A percentile compares a stretch with the other conserved stretches of the same genome.
Evolutionary conservation across 2,113 vertebrate species (phyloP).

Genomic region (Ochotona curzoniae): DNA sequence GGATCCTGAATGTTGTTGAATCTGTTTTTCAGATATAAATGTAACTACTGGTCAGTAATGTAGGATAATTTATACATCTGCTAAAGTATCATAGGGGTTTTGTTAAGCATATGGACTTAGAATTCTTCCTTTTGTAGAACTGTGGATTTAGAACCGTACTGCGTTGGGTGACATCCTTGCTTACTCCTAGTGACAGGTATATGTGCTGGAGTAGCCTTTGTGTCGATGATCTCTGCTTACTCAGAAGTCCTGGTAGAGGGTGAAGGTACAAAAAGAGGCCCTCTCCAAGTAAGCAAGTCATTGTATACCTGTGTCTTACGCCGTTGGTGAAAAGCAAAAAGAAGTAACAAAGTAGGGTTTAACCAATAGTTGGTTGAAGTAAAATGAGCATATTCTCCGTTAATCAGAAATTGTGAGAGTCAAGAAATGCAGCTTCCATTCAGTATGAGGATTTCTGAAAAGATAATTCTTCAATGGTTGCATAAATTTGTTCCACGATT

Average conservation of each 20-base stretch:
- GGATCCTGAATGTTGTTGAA: conserved; percentile 57
- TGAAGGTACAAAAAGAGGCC: conserved; percentile 14
- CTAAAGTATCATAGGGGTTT: conserved; percentile 41
- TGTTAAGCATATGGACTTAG: conserved; percentile 65
- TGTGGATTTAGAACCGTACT: conserved; percentile 45
- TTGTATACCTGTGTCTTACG: background rate
- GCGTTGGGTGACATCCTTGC: background rate
- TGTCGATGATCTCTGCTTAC: background rate
- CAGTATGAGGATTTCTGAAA: background rate
- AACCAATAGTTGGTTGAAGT: background rate
- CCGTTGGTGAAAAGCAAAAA: conserved; percentile 29
- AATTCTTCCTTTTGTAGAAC: background rate
- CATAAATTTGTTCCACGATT: background rate
- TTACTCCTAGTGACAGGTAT: background rate
- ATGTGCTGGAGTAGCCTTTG: background rate
- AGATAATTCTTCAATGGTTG: background rate
- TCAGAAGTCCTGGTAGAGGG: background rate
- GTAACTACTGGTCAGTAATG: conserved; percentile 63
- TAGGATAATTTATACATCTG: conserved; percentile 70
- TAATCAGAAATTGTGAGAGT: background rate
- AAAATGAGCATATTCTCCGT: background rate
- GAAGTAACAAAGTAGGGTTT: background rate
- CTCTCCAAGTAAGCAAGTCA: background rate
- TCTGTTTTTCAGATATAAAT: conserved; percentile 71
- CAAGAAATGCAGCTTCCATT: background rate